phyloP scores from a whole-genome alignment of 2,113 vertebrate species.

The Gadus macrocephalus region DNA sequence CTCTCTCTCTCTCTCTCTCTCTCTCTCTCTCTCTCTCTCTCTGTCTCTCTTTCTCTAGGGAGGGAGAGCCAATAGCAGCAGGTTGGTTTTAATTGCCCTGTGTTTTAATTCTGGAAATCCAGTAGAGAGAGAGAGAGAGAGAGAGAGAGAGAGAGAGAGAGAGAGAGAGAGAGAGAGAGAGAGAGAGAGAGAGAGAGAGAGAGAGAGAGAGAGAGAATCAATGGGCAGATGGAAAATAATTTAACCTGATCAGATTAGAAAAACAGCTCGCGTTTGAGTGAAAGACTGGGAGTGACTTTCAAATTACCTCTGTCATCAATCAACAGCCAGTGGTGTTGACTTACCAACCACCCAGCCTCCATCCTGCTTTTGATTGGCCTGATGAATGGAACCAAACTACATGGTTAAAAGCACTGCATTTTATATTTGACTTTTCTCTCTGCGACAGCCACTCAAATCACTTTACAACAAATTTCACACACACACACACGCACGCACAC shows the following conservation, averaged over 20 bases:
- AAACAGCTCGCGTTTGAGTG: too few relatives aligned
- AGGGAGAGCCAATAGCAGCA: not conserved
- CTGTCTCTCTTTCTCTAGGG: too few relatives aligned
- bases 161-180: constrained; percentile 5
- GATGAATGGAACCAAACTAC: not conserved
- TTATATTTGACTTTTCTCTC: too few relatives aligned
- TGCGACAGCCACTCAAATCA: too few relatives aligned
- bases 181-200: not conserved
- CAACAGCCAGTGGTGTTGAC: constrained; percentile 52
- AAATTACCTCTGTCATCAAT: constrained; percentile 72
- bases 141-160: not conserved
- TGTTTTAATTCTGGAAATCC: constrained; percentile 19
- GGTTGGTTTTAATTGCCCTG: not conserved
- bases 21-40: constrained; percentile 8
- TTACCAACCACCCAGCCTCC: too few relatives aligned
- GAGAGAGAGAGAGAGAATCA: too few relatives aligned
- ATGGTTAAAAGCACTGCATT: too few relatives aligned
- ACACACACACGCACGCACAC: not conserved
- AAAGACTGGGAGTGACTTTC: constrained; percentile 55
- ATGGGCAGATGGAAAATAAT: not conserved
- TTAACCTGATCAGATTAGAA: too few relatives aligned
- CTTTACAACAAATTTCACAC: not conserved
- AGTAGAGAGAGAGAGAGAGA: not conserved
- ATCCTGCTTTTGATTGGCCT: not conserved
- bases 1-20: constrained; percentile 1